Conservation (phyloP, 2,797 vertebrate species). For the Chromis chromis region DNA sequence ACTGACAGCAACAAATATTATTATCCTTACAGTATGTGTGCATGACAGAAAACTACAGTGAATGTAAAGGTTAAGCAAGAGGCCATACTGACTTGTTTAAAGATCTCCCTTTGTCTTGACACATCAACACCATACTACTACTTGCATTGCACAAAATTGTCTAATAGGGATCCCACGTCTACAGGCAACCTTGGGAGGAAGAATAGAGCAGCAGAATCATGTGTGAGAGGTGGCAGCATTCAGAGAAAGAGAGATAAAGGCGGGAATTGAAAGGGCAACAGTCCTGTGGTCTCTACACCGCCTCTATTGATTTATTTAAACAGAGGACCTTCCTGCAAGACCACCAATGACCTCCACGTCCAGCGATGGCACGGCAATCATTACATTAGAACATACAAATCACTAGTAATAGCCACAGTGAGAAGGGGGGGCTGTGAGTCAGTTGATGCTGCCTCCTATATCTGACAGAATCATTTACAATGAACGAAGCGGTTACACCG, state of each 20-base stretch:
- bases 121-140: not conserved
- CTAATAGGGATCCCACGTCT: constrained; percentile 1
- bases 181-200: not conserved
- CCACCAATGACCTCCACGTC: constrained; percentile 48
- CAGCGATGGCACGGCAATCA: constrained; percentile 36
- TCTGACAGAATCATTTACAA: constrained; percentile 49
- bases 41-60: not conserved
- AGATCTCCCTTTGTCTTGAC: not conserved
- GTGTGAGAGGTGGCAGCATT: constrained; percentile 3
- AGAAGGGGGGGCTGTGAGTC: constrained; percentile 50
- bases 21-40: not conserved
- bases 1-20: not conserved
- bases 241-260: constrained; percentile 17
- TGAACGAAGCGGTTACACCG: constrained; percentile 26
- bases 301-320: constrained; percentile 60
- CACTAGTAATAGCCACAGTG: constrained; percentile 48
- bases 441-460: constrained; percentile 36
- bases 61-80: not conserved
- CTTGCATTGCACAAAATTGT: not conserved
- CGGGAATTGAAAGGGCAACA: constrained; percentile 42
- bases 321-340: constrained; percentile 50
- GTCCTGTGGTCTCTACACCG: constrained; percentile 25
- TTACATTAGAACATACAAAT: constrained; percentile 64
- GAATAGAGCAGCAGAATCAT: not conserved
- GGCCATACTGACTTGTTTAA: too few species aligned